A percentile compares a stretch with the other conserved stretches of the same genome.
Evolutionary conservation across 2,888 invertebrate genomes (phyloP).

Genomic region (Hermaeophaga mercurialis): DNA sequence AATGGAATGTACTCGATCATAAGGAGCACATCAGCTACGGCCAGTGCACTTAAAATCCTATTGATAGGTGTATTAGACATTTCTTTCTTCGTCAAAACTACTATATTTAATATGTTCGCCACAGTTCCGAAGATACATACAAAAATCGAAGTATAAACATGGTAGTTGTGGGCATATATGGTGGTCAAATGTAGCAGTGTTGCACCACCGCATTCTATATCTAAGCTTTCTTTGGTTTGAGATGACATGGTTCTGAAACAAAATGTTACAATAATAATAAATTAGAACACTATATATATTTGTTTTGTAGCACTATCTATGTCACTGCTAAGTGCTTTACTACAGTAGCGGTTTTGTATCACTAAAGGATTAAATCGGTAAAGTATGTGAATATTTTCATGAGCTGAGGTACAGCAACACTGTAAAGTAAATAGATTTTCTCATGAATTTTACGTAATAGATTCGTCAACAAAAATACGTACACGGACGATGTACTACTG

Average conservation of each 20-base stretch:
- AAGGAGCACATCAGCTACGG: slow-evolving; percentile 87
- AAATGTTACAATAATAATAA: no score
- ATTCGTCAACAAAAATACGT: no score
- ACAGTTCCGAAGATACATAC: slow-evolving; percentile 87
- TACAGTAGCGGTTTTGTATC: no score
- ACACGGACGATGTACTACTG: no score
- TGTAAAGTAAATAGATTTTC: no score
- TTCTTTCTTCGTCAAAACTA: slow-evolving; percentile 82
- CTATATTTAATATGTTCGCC: slow-evolving; percentile 85
- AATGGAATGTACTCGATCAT: slow-evolving; percentile 87
- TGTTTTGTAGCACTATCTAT: no score
- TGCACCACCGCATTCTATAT: slow-evolving; percentile 41
- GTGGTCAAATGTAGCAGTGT: slow-evolving; percentile 60
- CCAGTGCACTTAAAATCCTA: slow-evolving; percentile 81
- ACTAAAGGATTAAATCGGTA: no score
- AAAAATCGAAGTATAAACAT: slow-evolving; percentile 81
- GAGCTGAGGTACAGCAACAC: no score
- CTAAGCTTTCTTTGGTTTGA: background rate
- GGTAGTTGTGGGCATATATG: slow-evolving; percentile 69
- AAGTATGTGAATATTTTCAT: no score
- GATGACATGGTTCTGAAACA: slow-evolving; percentile 16
- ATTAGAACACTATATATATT: no score
- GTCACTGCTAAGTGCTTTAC: no score
- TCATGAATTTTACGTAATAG: no score
- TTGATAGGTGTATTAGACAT: slow-evolving; percentile 85